Conservation (phyloP, 2,797 vertebrate genomes). For the Aeoliscus strigatus region DNA sequence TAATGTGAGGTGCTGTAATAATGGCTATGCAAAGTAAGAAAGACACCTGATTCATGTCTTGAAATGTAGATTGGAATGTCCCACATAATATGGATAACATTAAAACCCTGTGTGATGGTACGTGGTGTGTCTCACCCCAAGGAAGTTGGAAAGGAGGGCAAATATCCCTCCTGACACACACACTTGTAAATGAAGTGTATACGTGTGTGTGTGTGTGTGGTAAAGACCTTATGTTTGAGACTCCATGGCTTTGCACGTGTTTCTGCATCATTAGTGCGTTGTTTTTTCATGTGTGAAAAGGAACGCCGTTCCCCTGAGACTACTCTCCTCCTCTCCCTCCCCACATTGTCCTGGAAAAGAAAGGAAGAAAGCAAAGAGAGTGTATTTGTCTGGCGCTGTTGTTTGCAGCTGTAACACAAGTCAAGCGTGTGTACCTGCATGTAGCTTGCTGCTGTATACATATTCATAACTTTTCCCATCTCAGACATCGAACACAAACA, state of each 20-base stretch:
- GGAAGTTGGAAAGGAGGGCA: constrained; percentile 36
- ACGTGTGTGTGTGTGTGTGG: constrained; percentile 5
- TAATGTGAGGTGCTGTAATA: too few species aligned
- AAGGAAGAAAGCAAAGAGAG: constrained; percentile 36
- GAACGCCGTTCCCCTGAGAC: constrained; percentile 63
- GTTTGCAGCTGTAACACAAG: constrained; percentile 67
- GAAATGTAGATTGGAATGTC: constrained; percentile 10
- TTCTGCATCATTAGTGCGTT: constrained; percentile 74
- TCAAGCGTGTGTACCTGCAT: constrained; percentile 73
- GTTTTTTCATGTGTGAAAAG: constrained; percentile 68
- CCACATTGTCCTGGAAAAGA: constrained; percentile 39
- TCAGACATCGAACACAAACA: constrained; percentile 56
- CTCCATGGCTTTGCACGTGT: constrained; percentile 26
- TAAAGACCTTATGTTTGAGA: constrained; percentile 16
- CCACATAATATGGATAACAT: constrained; percentile 3
- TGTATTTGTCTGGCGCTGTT: constrained; percentile 60
- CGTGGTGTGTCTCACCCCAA: constrained; percentile 20
- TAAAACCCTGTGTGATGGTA: constrained; percentile 7
- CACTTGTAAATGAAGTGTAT: constrained; percentile 27
- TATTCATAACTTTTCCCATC: constrained; percentile 69
- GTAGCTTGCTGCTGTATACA: constrained; percentile 68
- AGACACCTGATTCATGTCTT: too few species aligned
- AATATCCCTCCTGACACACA: constrained; percentile 18
- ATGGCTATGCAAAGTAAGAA: too few species aligned
- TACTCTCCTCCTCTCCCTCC: constrained; percentile 31